Evolutionary conservation across 2,113 vertebrate genomes (phyloP).

Genomic region (Ammodytes dubius): DNA sequence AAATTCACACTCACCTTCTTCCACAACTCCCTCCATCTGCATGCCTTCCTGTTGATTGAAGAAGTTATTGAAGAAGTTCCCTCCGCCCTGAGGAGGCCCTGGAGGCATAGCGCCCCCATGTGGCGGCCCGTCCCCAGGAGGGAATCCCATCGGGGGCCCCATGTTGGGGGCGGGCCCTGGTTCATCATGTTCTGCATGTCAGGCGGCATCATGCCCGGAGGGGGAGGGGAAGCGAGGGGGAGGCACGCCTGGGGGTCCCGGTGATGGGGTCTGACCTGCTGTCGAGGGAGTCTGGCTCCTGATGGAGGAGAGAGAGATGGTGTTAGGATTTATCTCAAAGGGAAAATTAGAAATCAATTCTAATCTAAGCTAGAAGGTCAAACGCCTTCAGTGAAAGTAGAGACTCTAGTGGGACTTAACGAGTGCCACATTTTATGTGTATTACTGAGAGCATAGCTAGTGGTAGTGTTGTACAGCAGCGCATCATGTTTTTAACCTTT

Average conservation of each 20-base stretch:
- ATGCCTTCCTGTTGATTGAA: slow-evolving; percentile 89
- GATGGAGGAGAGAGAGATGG: background rate
- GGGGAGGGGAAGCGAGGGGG: slow-evolving; percentile 88
- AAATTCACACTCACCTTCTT: slow-evolving; percentile 68
- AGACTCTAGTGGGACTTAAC: too few species aligned
- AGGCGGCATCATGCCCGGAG: slow-evolving; percentile 79
- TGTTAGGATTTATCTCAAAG: slow-evolving; percentile 3
- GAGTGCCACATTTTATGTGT: too few species aligned
- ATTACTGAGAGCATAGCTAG: too few species aligned
- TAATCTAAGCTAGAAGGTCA: too few species aligned
- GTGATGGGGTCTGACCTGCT: slow-evolving; percentile 69
- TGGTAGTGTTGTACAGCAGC: too few species aligned
- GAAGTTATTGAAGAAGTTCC: slow-evolving; percentile 91
- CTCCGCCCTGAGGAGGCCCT: slow-evolving; percentile 80
- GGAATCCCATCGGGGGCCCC: slow-evolving; percentile 80
- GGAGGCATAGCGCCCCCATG: slow-evolving; percentile 87
- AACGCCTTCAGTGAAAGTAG: too few species aligned
- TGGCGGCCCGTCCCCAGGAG: slow-evolving; percentile 85
- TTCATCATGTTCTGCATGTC: slow-evolving; percentile 89
- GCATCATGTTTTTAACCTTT: too few species aligned
- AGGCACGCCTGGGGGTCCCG: slow-evolving; percentile 76
- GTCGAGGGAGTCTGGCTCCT: slow-evolving; percentile 79
- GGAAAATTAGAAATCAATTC: background rate
- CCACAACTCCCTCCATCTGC: slow-evolving; percentile 84
- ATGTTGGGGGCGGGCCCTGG: slow-evolving; percentile 88